Evolutionary conservation across 2,797 vertebrate genomes (phyloP).

Genomic region (Heliangelus exortis): DNA sequence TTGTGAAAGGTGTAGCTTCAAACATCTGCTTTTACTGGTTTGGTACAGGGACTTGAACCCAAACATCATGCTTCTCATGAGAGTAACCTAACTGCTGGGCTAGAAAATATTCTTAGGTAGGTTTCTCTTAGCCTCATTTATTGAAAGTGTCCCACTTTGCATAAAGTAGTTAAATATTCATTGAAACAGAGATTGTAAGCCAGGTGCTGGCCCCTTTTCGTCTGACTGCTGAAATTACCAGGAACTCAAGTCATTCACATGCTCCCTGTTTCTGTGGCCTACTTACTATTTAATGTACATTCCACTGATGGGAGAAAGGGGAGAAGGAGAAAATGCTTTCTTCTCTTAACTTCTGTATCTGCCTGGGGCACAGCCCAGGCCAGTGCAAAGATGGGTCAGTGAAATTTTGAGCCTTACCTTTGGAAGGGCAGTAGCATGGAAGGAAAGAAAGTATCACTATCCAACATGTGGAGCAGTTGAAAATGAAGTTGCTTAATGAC

Average conservation of each 20-base stretch:
- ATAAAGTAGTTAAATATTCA: constrained; percentile 69
- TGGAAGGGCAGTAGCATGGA: not conserved
- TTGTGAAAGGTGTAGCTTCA: constrained; percentile 56
- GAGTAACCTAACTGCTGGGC: constrained; percentile 43
- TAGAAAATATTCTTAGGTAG: constrained; percentile 59
- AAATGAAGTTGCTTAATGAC: not conserved
- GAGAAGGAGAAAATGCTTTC: constrained; percentile 33
- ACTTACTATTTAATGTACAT: constrained; percentile 52
- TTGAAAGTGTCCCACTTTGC: constrained; percentile 53
- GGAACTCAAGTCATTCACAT: constrained; percentile 40
- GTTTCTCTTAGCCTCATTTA: constrained; percentile 41
- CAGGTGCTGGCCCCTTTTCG: constrained; percentile 60
- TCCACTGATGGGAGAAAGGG: constrained; percentile 19
- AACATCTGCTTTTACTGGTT: constrained; percentile 41
- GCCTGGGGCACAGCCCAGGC: not conserved
- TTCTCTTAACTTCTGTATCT: constrained; percentile 6
- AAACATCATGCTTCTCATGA: constrained; percentile 53
- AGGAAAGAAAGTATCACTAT: constrained; percentile 16
- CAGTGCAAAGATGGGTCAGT: not conserved
- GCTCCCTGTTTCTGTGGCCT: constrained; percentile 49
- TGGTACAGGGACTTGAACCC: constrained; percentile 58
- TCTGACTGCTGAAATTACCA: constrained; percentile 56
- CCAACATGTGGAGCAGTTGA: not conserved
- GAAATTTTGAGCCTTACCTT: constrained; percentile 12
- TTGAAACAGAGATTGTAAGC: constrained; percentile 53